Conservation (phyloP, 2,113 vertebrate genomes). For the Benitochromis conjunctus region DNA sequence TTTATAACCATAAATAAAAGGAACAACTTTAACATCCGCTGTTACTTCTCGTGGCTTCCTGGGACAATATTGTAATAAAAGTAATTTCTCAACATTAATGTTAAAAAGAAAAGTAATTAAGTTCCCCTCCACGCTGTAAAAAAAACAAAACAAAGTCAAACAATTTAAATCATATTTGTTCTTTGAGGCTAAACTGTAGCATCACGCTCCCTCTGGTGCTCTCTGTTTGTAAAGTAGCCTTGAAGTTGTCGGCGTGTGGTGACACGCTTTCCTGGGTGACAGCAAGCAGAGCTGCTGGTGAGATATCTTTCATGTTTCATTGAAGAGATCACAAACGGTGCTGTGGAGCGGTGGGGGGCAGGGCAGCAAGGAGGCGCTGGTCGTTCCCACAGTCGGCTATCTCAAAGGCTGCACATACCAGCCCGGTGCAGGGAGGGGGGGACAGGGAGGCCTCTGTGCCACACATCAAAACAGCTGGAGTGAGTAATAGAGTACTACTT, state of each 20-base stretch:
- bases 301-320: constrained; percentile 49
- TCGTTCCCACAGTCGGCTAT: constrained; percentile 58
- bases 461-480: constrained; percentile 67
- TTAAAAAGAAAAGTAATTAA: not conserved
- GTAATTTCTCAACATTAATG: not conserved
- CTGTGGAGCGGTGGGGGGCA: not conserved
- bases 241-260: not conserved
- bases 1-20: not conserved
- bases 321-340: constrained; percentile 45
- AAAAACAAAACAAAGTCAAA: not conserved
- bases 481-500: constrained; percentile 64
- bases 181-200: not conserved
- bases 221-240: not conserved
- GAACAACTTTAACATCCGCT: not conserved
- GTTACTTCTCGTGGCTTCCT: not conserved
- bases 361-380: constrained; percentile 1
- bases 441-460: constrained; percentile 60
- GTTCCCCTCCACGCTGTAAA: not conserved
- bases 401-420: constrained; percentile 58
- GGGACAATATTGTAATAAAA: not conserved
- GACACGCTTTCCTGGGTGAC: not conserved
- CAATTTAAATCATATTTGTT: not conserved
- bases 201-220: not conserved
- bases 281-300: constrained; percentile 29
- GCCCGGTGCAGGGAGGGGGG: constrained; percentile 11